phyloP scores from a whole-genome alignment of 1,140 invertebrate species.

The Scaptomyza hsui region DNA sequence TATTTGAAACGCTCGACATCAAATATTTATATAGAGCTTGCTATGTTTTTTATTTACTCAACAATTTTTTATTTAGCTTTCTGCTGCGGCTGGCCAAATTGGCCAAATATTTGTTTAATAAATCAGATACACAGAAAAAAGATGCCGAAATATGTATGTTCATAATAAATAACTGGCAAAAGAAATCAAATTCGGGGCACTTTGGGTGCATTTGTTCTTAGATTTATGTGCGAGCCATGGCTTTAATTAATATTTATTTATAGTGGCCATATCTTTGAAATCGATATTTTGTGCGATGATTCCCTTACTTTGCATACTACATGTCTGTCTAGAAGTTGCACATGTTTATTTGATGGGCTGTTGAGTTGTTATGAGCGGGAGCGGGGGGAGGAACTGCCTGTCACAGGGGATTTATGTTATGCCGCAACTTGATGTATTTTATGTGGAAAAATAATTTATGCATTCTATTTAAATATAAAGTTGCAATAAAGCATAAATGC shows the following conservation, averaged over 20 bases:
- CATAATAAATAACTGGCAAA: constrained; percentile 49
- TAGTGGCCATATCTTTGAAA: constrained; percentile 62
- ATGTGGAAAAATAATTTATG: constrained; percentile 56
- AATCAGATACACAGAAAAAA: constrained; percentile 47
- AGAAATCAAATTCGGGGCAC: constrained; percentile 41
- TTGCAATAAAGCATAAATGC: constrained; percentile 36
- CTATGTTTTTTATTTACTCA: constrained; percentile 4
- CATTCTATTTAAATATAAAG: constrained; percentile 17
- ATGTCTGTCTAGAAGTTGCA: constrained; percentile 2
- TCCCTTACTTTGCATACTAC: constrained; percentile 24
- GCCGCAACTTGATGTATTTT: constrained; percentile 57
- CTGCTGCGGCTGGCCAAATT: constrained; percentile 28
- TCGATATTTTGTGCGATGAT: constrained; percentile 54
- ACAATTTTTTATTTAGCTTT: constrained; percentile 18
- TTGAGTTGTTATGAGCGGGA: constrained; percentile 45
- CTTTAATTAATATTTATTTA: constrained; percentile 78
- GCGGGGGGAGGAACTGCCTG: background rate
- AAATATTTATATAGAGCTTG: constrained; percentile 23
- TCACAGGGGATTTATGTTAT: constrained; percentile 57
- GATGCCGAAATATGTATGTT: constrained; percentile 11
- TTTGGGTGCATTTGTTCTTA: constrained; percentile 49
- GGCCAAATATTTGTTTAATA: constrained; percentile 71
- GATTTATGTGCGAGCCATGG: constrained; percentile 48
- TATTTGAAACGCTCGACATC: constrained; percentile 26
- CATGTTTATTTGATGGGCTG: constrained; percentile 63